Evolutionary conservation across 2,797 vertebrate species (phyloP).

Genomic region (Neopelma chrysocephalum): DNA sequence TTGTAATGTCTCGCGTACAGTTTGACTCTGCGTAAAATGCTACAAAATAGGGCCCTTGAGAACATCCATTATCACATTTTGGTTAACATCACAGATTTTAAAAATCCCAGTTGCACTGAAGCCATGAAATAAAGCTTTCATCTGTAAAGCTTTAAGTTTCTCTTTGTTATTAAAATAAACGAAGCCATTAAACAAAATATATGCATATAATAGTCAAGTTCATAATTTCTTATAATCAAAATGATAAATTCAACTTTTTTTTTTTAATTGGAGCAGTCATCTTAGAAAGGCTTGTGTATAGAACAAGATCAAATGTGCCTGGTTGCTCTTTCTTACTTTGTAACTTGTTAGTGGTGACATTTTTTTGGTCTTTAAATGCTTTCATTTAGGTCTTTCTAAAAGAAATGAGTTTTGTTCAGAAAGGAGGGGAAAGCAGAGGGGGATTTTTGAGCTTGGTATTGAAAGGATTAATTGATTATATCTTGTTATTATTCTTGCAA

Average conservation of each 20-base stretch:
- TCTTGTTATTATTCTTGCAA: slow-evolving; percentile 26
- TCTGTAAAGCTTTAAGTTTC: slow-evolving; percentile 76
- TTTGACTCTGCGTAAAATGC: slow-evolving; percentile 68
- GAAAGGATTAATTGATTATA: slow-evolving; percentile 64
- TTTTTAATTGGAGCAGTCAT: slow-evolving; percentile 59
- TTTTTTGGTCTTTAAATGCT: slow-evolving; percentile 36
- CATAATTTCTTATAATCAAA: slow-evolving; percentile 68
- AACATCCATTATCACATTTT: slow-evolving; percentile 78
- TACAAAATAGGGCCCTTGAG: slow-evolving; percentile 75
- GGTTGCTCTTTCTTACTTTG: slow-evolving; percentile 53
- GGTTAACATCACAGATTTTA: slow-evolving; percentile 77
- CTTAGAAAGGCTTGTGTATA: slow-evolving; percentile 20
- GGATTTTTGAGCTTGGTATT: not conserved
- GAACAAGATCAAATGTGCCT: slow-evolving; percentile 53
- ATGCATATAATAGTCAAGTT: slow-evolving; percentile 68
- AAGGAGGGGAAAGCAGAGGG: not conserved
- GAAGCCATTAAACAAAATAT: slow-evolving; percentile 75
- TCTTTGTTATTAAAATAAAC: slow-evolving; percentile 82
- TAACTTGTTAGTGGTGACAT: slow-evolving; percentile 27
- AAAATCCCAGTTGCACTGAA: slow-evolving; percentile 70
- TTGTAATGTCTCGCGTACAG: slow-evolving; percentile 48
- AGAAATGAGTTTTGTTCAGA: slow-evolving; percentile 7
- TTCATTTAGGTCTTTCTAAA: slow-evolving; percentile 14
- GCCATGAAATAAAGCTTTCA: slow-evolving; percentile 73
- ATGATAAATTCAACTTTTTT: slow-evolving; percentile 58